Evolutionary conservation across 2,113 vertebrate species (phyloP).

Genomic region (Solenodon paradoxus): DNA sequence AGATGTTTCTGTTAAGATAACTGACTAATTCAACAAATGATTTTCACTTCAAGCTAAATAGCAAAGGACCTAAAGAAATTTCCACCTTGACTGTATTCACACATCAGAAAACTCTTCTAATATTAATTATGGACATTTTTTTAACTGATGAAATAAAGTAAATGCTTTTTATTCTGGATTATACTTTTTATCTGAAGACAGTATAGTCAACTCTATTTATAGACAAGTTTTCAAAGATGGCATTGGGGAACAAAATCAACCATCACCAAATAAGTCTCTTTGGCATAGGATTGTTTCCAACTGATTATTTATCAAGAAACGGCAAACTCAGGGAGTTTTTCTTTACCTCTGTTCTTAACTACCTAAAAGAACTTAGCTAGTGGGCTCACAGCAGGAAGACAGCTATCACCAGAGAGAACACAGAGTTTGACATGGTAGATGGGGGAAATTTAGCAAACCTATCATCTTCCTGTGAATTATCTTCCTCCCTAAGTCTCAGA

Average conservation of each 20-base stretch:
- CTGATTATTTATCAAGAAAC: background rate
- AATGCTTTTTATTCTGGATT: background rate
- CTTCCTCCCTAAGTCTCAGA: background rate
- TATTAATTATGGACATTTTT: background rate
- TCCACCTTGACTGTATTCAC: background rate
- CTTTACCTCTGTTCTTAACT: background rate
- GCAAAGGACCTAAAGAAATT: background rate
- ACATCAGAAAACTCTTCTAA: slow-evolving; percentile 2
- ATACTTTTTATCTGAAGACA: slow-evolving; percentile 16
- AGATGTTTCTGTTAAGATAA: slow-evolving; percentile 42
- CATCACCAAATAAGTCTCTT: background rate
- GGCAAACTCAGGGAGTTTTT: background rate
- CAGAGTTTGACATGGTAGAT: background rate
- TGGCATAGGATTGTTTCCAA: background rate
- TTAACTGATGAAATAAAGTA: background rate
- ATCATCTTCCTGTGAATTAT: background rate
- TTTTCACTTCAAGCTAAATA: slow-evolving; percentile 41
- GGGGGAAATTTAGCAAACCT: background rate
- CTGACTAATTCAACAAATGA: background rate
- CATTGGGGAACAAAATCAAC: background rate
- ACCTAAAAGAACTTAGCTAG: background rate
- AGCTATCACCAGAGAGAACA: background rate
- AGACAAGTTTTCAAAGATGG: background rate
- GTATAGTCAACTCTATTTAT: background rate
- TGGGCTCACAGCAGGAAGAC: background rate